Evolutionary conservation across 2,113 vertebrate species (phyloP).

Genomic region (Mandrillus leucophaeus): DNA sequence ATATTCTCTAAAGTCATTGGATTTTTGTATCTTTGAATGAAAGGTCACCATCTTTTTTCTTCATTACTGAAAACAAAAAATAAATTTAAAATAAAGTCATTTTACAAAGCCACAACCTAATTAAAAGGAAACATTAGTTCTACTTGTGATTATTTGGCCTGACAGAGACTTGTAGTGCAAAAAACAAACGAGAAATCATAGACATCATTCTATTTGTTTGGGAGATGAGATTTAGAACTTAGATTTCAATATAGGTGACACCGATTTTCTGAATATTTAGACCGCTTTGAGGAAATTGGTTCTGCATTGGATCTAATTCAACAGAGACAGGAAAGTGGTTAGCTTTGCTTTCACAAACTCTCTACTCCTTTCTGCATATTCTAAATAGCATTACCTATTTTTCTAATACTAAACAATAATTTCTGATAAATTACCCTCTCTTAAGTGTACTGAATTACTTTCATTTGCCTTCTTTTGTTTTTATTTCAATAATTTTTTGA

Average conservation of each 20-base stretch:
- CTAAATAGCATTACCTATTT: neutral
- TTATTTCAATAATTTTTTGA: too few species aligned
- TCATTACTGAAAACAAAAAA: neutral
- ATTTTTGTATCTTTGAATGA: neutral
- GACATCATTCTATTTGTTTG: neutral
- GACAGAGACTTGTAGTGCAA: neutral
- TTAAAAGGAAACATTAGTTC: neutral
- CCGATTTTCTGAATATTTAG: neutral
- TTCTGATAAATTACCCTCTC: neutral
- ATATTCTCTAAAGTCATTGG: neutral
- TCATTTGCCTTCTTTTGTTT: too few species aligned
- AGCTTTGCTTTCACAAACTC: neutral
- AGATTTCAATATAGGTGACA: neutral
- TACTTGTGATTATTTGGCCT: neutral
- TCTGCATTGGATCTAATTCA: neutral
- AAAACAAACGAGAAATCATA: neutral
- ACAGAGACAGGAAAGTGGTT: neutral
- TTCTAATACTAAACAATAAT: neutral
- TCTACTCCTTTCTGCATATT: neutral
- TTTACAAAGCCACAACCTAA: neutral
- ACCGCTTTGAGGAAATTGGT: neutral
- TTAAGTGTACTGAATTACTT: neutral
- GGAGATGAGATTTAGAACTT: neutral
- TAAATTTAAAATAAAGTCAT: constrained; percentile 8
- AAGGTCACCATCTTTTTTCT: neutral